phyloP scores from a whole-genome alignment of 2,888 invertebrate genomes.

The Lepidochrysops patricia region DNA sequence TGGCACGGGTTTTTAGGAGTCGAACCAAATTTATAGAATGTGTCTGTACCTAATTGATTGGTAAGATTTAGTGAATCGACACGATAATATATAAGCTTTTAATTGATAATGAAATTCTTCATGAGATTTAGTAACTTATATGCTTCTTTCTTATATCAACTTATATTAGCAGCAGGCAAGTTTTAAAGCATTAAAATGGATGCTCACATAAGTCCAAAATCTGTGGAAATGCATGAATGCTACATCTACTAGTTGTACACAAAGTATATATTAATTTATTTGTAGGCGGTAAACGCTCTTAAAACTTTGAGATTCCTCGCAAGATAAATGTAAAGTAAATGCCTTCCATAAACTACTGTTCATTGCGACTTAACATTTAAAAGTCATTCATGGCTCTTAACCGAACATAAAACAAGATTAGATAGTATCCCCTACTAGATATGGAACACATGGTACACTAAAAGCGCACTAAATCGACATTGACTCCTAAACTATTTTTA shows the following conservation, averaged over 20 bases:
- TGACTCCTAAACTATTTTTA: conserved; percentile 9
- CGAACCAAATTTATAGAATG: too few species aligned
- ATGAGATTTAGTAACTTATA: too few species aligned
- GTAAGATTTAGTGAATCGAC: too few species aligned
- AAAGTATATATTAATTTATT: background rate
- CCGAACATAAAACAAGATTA: conserved; percentile 5
- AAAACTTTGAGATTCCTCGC: background rate
- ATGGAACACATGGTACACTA: conserved; percentile 2
- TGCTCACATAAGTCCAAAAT: too few species aligned
- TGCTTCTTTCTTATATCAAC: too few species aligned
- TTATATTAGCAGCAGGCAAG: too few species aligned
- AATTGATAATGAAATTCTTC: too few species aligned
- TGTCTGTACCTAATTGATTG: too few species aligned
- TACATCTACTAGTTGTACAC: too few species aligned
- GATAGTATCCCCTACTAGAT: conserved; percentile 9
- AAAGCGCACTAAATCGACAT: conserved; percentile 12
- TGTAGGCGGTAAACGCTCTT: background rate
- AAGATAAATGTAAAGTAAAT: background rate
- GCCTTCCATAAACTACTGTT: background rate
- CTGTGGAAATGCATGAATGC: too few species aligned
- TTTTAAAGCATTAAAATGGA: too few species aligned
- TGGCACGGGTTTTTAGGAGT: background rate
- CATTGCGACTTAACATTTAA: background rate
- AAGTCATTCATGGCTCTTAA: background rate
- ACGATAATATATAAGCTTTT: too few species aligned